Conservation (phyloP, 2,797 vertebrate species). For the Simalia tracyae region DNA sequence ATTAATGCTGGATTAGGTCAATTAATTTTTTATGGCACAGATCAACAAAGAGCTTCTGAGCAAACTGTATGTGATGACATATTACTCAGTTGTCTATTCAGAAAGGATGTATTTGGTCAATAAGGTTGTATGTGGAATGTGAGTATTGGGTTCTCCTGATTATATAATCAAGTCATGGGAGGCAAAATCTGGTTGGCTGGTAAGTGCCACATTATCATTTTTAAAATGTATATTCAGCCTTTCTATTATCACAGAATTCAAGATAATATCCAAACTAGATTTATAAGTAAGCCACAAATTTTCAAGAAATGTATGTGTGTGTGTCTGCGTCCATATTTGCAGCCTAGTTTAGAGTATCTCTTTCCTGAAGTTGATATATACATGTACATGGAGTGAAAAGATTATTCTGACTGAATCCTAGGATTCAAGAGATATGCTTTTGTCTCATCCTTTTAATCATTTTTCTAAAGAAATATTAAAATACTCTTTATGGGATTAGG, state of each 20-base stretch:
- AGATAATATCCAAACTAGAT: not conserved
- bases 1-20: not conserved
- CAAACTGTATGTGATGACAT: not conserved
- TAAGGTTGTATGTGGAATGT: not conserved
- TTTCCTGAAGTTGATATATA: not conserved
- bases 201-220: not conserved
- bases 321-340: not conserved
- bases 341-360: not conserved
- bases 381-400: not conserved
- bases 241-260: not conserved
- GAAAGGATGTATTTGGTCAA: not conserved
- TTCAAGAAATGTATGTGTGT: not conserved
- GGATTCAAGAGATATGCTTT: no score
- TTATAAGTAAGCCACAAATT: not conserved
- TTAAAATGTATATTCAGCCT: not conserved
- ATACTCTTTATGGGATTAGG: no score
- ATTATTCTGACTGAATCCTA: no score
- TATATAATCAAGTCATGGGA: no score
- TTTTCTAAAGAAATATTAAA: no score
- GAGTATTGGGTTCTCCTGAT: no score
- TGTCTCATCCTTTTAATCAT: no score
- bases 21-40: not conserved
- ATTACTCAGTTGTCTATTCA: not conserved
- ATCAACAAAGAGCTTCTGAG: not conserved
- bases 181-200: no score